Percentiles rank a stretch among this genome's conserved stretches.
phyloP scores from a whole-genome alignment of 2,113 vertebrate genomes.

The Colinus virginianus region DNA sequence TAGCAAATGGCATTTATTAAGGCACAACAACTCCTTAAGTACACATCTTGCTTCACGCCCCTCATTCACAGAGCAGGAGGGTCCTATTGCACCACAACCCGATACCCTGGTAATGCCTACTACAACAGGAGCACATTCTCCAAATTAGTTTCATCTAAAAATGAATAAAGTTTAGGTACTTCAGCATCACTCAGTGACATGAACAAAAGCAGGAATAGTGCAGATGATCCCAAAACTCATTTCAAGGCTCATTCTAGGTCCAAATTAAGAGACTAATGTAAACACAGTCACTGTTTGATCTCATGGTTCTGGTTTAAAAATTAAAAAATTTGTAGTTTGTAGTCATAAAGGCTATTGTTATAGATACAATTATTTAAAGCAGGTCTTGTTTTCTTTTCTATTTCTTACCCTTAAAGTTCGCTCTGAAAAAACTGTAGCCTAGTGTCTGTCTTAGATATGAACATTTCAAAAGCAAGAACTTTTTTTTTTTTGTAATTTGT shows the following conservation, averaged over 20 bases:
- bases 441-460: background rate
- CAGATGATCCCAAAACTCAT: background rate
- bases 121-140: background rate
- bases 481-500: background rate
- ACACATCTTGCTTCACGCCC: too few relatives aligned
- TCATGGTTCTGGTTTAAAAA: background rate
- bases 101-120: too few relatives aligned
- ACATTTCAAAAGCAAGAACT: rapidly evolving
- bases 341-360: background rate
- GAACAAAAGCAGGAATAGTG: background rate
- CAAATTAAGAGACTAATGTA: background rate
- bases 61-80: too few relatives aligned
- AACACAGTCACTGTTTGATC: background rate
- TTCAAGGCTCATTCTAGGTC: background rate
- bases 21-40: too few relatives aligned
- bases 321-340: too few relatives aligned
- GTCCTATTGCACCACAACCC: too few relatives aligned
- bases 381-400: background rate
- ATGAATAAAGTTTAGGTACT: background rate
- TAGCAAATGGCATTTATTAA: too few relatives aligned
- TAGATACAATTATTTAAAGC: background rate
- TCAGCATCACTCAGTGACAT: background rate
- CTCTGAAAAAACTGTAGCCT: background rate
- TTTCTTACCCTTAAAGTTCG: background rate
- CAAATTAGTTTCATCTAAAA: background rate